Evolutionary conservation across 2,888 invertebrate species (phyloP), one percentile per base, ranked within the genome.

Genomic region (Lithosia quadra): DNA sequence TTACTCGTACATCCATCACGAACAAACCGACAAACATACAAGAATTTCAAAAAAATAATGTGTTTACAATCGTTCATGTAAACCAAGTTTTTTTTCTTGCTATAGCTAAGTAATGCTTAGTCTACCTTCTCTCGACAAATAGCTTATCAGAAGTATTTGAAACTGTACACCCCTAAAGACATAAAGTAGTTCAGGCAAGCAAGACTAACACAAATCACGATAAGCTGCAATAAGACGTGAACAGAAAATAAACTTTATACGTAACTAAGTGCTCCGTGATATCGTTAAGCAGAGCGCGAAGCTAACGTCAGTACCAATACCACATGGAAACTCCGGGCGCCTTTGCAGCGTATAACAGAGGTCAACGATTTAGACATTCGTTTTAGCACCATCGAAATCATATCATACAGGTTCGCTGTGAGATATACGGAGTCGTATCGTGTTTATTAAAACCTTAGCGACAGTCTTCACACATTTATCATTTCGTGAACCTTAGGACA

Each of bases 201-300:
- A 21, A 21, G 4, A 24, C 3, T 15, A 10, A 43, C 43, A 9
- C 15, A 43, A 15, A 2, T 43, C 43, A 43, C 43, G 43, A 43
- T 15, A 15, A 43, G 15, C 43, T 43, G 8, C 43, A 43, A 13
- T 24, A 13, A 55, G 10, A 55, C 13, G 21, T 21, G 21, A 53
- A 53, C 21, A 8, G 55, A 55, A 22, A 56, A 56, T 15, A 24
- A 56, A 56, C 21, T 56, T 21, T 15, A 56, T 13, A 56, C 15
- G 24, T 56, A 56, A 24, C 22, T 24, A 56, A 56, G 55, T 56
- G 55, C 55, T 56, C 24, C 22, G 55, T 56, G 55, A 24, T 56
- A 56, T 56, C 22, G 22, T 56, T 56, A 11, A 55, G 22, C 55
- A 21, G 22, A 22, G 22, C 22, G 10, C 11, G 55, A 21, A 55